Percentiles rank a stretch among this genome's conserved stretches.
These are phyloP conservation scores for Litoditis marina DNA, from an alignment of 2,888 invertebrate genomes.

Conservation along the genomic window DNA sequence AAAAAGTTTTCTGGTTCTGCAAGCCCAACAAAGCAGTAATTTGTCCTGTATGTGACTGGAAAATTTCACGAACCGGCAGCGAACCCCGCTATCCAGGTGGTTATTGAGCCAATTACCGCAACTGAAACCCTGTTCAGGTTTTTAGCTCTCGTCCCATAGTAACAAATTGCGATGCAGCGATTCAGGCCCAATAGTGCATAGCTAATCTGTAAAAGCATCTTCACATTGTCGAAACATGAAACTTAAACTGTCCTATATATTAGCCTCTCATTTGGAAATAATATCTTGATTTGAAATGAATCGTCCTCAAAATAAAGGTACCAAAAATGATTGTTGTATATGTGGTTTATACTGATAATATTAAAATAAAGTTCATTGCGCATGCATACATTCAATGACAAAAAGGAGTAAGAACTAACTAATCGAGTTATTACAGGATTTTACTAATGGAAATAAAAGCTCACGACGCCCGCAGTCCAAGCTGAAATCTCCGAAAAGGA, in stretches of 20 bases:
- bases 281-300: too few species aligned
- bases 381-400: too few species aligned
- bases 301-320: too few species aligned
- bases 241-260: too few species aligned
- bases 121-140: constrained; percentile 53
- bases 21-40: too few species aligned
- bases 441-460: constrained; percentile 11
- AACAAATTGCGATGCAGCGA: constrained; percentile 59
- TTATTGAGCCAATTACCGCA: constrained; percentile 47
- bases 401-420: not conserved
- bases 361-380: not conserved
- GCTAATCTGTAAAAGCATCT: constrained; percentile 43
- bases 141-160: constrained; percentile 56
- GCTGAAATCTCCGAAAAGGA: constrained; percentile 52
- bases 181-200: constrained; percentile 45
- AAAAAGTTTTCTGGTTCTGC: too few species aligned
- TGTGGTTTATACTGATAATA: not conserved
- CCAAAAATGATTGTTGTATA: not conserved
- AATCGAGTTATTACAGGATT: constrained; percentile 4
- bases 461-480: constrained; percentile 57
- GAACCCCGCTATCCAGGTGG: constrained; percentile 55
- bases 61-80: constrained; percentile 8
- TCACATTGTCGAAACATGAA: too few species aligned
- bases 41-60: too few species aligned
- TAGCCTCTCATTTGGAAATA: too few species aligned